These are phyloP conservation scores for Corynorhinus townsendii DNA, from an alignment of 2,113 vertebrate genomes.

Conservation along the genomic window DNA sequence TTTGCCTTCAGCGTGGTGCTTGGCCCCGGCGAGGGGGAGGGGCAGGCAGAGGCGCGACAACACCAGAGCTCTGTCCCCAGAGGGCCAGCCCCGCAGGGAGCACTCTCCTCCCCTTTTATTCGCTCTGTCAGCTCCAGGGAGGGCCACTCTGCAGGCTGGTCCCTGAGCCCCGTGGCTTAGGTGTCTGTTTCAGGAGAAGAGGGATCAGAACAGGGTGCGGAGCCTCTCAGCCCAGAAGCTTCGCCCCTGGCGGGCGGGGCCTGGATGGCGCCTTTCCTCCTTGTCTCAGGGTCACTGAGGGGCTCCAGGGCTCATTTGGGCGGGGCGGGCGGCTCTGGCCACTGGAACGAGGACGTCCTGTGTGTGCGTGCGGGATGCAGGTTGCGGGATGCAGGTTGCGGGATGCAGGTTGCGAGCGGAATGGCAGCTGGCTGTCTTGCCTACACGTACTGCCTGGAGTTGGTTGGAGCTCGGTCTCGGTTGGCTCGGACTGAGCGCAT, in stretches of 20 bases:
- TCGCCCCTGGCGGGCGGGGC: not conserved
- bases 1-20: not conserved
- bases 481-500: slow-evolving; percentile 71
- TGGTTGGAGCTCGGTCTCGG: slow-evolving; percentile 65
- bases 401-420: slow-evolving; percentile 34
- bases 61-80: slow-evolving; percentile 4
- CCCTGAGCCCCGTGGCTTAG: not conserved
- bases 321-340: no score
- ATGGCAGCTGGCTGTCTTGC: slow-evolving; percentile 56
- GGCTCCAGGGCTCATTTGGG: no score
- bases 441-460: slow-evolving; percentile 32
- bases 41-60: not conserved
- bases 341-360: no score
- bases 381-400: slow-evolving; percentile 31
- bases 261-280: not conserved
- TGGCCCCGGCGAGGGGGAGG: not conserved
- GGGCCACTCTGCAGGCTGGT: not conserved
- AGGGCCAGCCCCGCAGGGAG: not conserved
- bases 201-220: not conserved
- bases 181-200: not conserved
- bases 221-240: not conserved
- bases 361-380: not conserved
- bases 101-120: not conserved
- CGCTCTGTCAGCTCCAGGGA: not conserved
- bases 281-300: not conserved